These are phyloP conservation scores for Autographa gamma DNA, from an alignment of 2,888 invertebrate genomes.

Conservation along the genomic window DNA sequence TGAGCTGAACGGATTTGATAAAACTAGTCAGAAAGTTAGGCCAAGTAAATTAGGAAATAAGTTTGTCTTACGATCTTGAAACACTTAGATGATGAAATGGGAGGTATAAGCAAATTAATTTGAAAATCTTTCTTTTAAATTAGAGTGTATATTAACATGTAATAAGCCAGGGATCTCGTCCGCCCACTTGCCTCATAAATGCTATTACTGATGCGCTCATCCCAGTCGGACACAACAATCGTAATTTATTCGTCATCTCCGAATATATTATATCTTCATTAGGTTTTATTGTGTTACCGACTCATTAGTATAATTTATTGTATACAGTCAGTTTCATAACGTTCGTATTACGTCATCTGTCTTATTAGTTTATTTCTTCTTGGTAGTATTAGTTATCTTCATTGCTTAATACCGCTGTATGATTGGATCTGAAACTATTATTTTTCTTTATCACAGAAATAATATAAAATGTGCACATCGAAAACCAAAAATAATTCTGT, in stretches of 20 bases:
- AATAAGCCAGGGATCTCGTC: constrained; percentile 23
- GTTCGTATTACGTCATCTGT: constrained; percentile 24
- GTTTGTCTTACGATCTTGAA: background rate
- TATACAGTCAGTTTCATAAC: constrained; percentile 24
- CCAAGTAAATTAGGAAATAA: background rate
- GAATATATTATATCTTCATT: constrained; percentile 64
- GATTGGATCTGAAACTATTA: background rate
- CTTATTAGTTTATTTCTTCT: constrained; percentile 8
- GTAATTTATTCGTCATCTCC: constrained; percentile 60
- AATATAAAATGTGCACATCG: too few relatives aligned
- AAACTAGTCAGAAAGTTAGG: constrained; percentile 2
- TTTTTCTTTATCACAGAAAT: background rate
- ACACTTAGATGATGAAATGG: background rate
- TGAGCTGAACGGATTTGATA: background rate
- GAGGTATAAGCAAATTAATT: background rate
- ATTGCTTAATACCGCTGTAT: background rate
- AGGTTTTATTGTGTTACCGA: constrained; percentile 58
- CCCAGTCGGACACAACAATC: constrained; percentile 53
- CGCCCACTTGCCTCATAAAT: constrained; percentile 55
- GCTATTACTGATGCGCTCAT: constrained; percentile 45
- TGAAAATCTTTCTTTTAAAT: constrained; percentile 46
- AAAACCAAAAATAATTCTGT: background rate
- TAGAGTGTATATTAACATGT: constrained; percentile 39
- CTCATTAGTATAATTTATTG: constrained; percentile 64
- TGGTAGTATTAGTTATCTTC: background rate